phyloP scores from a whole-genome alignment of 2,113 vertebrate genomes.

The Sander lucioperca region DNA sequence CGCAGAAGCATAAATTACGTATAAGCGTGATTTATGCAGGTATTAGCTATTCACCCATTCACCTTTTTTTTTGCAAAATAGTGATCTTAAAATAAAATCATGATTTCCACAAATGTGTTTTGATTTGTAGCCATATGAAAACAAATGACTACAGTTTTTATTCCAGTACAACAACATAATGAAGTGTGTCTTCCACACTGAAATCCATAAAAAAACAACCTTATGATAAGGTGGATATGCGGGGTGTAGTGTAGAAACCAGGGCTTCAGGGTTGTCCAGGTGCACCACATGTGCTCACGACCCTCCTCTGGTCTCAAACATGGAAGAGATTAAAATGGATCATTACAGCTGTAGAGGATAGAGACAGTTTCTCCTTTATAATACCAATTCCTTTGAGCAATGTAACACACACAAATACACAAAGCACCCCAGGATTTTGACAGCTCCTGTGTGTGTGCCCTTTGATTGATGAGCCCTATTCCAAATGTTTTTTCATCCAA shows the following conservation, averaged over 20 bases:
- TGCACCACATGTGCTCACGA: conserved; percentile 2
- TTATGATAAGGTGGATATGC: not conserved
- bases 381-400: conserved; percentile 22
- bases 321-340: conserved; percentile 28
- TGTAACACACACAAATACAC: conserved; percentile 42
- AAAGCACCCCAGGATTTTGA: conserved; percentile 72
- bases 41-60: too few relatives aligned
- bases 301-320: conserved; percentile 13
- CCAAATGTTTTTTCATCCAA: conserved; percentile 83
- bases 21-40: too few relatives aligned
- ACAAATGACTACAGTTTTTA: not conserved
- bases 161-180: not conserved
- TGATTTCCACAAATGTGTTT: not conserved
- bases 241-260: not conserved
- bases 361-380: conserved; percentile 19
- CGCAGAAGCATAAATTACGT: too few relatives aligned
- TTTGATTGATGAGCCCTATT: conserved; percentile 85
- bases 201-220: not conserved
- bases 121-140: not conserved
- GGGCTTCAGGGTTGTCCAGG: not conserved
- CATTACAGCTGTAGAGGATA: conserved; percentile 44
- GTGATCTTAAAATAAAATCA: too few relatives aligned
- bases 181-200: not conserved
- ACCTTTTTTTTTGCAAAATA: too few relatives aligned
- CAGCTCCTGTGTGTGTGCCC: conserved; percentile 76